A percentile compares a stretch with the other conserved stretches of the same genome.
phyloP scores from a whole-genome alignment of 2,888 invertebrate genomes.

The Apamea epomidion region DNA sequence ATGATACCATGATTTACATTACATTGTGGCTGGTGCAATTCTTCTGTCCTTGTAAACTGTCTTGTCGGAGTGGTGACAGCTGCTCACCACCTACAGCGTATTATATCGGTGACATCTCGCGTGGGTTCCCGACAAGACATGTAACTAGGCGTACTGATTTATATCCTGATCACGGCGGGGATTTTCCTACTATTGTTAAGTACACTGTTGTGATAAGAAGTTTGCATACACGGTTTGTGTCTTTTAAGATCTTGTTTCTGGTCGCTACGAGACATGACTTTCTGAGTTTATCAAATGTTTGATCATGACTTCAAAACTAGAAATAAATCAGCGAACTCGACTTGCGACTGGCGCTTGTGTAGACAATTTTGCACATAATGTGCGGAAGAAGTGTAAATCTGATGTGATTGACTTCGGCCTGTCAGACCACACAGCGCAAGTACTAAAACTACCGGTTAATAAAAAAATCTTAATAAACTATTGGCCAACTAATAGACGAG shows the following conservation, averaged over 20 bases:
- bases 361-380: too few relatives aligned
- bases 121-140: conserved; percentile 28
- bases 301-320: too few relatives aligned
- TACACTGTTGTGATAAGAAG: not conserved
- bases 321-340: too few relatives aligned
- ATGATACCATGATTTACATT: not conserved
- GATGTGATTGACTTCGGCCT: too few relatives aligned
- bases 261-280: not conserved
- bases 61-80: conserved; percentile 22
- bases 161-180: not conserved
- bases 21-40: not conserved
- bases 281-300: conserved; percentile 1
- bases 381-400: too few relatives aligned
- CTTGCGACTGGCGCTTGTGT: too few relatives aligned
- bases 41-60: conserved; percentile 22
- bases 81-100: conserved; percentile 24
- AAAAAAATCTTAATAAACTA: too few relatives aligned
- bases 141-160: conserved; percentile 10
- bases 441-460: too few relatives aligned
- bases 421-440: too few relatives aligned
- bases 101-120: conserved; percentile 17
- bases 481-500: too few relatives aligned
- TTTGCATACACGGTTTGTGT: not conserved
- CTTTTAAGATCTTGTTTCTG: not conserved
- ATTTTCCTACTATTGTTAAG: conserved; percentile 7